Evolutionary conservation across 2,113 vertebrate genomes (phyloP).

Genomic region (Alectura lathami): DNA sequence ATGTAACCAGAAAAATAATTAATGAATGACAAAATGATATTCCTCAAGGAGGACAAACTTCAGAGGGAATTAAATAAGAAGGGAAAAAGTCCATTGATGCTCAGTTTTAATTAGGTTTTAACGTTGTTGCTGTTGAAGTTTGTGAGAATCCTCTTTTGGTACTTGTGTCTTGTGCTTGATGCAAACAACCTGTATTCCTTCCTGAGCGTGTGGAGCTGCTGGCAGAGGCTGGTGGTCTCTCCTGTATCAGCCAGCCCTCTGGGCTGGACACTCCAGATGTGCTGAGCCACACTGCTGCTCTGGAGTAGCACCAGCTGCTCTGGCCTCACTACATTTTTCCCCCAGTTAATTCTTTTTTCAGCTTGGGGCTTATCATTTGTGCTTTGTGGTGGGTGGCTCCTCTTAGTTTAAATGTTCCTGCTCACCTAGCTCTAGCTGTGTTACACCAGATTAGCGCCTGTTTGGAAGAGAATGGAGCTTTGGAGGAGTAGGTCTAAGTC

Average conservation of each 20-base stretch:
- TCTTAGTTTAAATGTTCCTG: not conserved
- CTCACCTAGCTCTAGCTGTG: not conserved
- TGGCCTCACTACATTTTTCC: not conserved
- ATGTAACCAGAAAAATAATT: not conserved
- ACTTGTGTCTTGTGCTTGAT: not conserved
- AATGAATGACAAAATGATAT: not conserved
- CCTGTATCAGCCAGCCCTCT: not conserved
- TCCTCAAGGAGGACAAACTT: not conserved
- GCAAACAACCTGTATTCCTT: accelerated
- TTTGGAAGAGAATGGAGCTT: not conserved
- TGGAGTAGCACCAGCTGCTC: not conserved
- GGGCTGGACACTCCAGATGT: not conserved
- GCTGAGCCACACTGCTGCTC: not conserved
- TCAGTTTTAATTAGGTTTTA: not conserved
- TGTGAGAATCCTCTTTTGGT: not conserved
- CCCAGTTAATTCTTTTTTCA: not conserved
- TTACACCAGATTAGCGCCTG: not conserved
- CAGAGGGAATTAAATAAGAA: not conserved
- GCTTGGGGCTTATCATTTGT: not conserved
- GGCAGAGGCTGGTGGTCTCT: not conserved
- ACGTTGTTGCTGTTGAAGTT: not conserved
- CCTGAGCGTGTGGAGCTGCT: not conserved
- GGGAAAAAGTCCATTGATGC: not conserved
- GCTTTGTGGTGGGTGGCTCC: not conserved
- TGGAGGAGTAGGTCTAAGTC: not conserved